These are phyloP conservation scores for Callipepla squamata DNA, from an alignment of 2,113 vertebrate genomes.

Conservation along the genomic window DNA sequence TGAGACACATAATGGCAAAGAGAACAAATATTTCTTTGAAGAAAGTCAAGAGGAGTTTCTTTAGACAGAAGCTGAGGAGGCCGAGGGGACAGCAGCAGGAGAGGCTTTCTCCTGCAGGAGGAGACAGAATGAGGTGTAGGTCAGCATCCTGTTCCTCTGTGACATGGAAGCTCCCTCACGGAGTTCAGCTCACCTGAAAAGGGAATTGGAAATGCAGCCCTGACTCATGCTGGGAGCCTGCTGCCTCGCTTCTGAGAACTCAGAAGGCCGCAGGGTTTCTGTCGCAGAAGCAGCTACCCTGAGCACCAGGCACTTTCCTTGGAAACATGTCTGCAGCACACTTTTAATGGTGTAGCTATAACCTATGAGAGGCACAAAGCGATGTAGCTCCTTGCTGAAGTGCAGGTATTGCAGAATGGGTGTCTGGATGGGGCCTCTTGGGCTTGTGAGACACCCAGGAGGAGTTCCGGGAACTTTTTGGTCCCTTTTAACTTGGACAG, in stretches of 20 bases:
- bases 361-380: neutral
- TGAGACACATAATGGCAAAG: neutral
- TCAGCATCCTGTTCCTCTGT: accelerated
- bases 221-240: neutral
- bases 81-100: accelerated
- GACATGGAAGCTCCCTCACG: neutral
- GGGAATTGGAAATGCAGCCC: neutral
- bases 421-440: too few relatives aligned
- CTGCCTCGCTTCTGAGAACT: neutral
- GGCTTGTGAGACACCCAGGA: neutral
- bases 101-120: neutral
- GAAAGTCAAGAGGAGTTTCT: neutral
- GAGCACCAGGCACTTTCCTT: neutral
- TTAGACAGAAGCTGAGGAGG: neutral
- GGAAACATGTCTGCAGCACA: neutral
- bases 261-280: accelerated
- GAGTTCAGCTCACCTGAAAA: neutral
- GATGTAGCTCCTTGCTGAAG: neutral
- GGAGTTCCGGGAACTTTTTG: neutral
- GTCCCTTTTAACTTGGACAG: neutral
- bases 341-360: neutral
- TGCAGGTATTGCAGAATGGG: too few relatives aligned
- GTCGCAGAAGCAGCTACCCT: neutral
- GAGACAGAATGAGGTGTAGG: neutral
- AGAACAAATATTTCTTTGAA: neutral